Base-by-base conservation (phyloP, 2,113 vertebrate species). In the Carollia perspicillata region DNA sequence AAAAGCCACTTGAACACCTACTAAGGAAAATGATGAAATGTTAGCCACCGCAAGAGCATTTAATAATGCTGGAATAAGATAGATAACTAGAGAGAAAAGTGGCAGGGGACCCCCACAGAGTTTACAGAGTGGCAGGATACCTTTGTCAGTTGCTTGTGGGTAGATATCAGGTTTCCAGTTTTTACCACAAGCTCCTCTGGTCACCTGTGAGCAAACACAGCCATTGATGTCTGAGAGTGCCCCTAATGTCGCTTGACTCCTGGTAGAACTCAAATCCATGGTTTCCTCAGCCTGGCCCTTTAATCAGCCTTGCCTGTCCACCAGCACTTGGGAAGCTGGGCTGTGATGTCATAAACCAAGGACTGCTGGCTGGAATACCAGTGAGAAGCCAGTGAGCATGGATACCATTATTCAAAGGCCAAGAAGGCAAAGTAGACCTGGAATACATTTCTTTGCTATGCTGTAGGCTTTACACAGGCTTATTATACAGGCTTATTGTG, bases 301-400 rank as follows among this genome's bases (percentile, higher is more conserved):
- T 51, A 12, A 49, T n/a, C 58, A 84, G 6, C 42, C 30, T 28
- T 55, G 12, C 51, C 22, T 37, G 12, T 74, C 37, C 22, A 71
- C 33, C 68, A 75, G 71, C 88, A 28, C 60, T 49, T 66, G 37
- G 42, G 87, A 81, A 94, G 33, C 68, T 49, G 44, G 53, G 26
- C 6, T 8, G 12, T 33, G 51, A 47, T 11, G 17, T 40, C 17
- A 18, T 47, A 60, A 80, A 55, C 26, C 58, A 60, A 89, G 60
- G 81, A 40, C 47, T 9, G 13, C 30, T 40, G 35, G 53, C 53
- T 60, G 53, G 28, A n/a, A 47, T 8, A 17, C 35, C 68, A 30
- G 53, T 58, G 13, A n/a, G 63, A 69, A 2, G n/a, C n/a, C n/a
- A n/a, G n/a, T n/a, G n/a, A n/a, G 6, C 10, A 0, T 0, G 2